phyloP scores from a whole-genome alignment of 2,797 vertebrate genomes.

The Manis pentadactyla region DNA sequence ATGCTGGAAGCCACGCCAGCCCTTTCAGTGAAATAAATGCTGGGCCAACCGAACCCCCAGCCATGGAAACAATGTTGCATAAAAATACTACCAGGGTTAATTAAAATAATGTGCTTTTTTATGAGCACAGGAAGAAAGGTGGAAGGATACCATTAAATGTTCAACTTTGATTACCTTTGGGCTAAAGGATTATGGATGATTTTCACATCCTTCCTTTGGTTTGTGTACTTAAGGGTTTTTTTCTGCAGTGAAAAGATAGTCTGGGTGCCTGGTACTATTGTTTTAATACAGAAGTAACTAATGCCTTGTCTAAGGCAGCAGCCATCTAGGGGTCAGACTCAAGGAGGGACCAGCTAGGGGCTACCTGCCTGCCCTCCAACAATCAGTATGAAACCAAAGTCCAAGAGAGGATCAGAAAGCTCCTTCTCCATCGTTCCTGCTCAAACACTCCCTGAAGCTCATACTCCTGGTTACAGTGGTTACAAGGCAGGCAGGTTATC shows the following conservation, averaged over 20 bases:
- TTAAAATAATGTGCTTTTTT: background rate
- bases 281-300: background rate
- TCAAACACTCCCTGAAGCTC: background rate
- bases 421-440: background rate
- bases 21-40: background rate
- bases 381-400: background rate
- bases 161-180: background rate
- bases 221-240: background rate
- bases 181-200: background rate
- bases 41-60: background rate
- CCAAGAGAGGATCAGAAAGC: background rate
- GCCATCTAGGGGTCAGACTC: background rate
- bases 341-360: background rate
- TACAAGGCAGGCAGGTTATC: background rate
- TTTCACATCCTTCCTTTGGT: background rate
- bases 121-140: background rate
- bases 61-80: background rate
- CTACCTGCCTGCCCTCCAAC: background rate
- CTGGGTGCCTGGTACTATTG: background rate
- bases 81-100: background rate
- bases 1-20: accelerated
- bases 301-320: background rate
- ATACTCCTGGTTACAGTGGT: background rate
- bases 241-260: background rate
- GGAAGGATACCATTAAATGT: background rate